Base-by-base conservation (phyloP, 2,797 vertebrate genomes). In the Adelosebastes latens region DNA sequence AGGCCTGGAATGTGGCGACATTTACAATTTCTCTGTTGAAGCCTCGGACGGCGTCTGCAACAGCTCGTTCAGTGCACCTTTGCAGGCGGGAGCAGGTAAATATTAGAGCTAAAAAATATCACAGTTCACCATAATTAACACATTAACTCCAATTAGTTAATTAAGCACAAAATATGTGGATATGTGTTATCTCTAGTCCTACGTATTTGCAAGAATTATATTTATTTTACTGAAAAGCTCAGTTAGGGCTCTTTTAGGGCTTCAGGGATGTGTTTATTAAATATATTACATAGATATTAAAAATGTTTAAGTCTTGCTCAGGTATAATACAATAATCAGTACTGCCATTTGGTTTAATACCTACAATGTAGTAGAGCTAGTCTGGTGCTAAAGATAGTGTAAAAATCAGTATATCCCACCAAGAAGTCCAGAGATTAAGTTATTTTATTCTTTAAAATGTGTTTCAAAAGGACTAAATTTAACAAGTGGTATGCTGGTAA, bases 21-120 rank as follows among this genome's bases (percentile, higher is more conserved):
- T 81, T n/a, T 96, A 96, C 86, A 95, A 94, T 79, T 96, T 96
- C 86, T 93, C 92, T 0, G 93, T 96, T 3, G 82, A 89, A 72
- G 93, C 95, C 14, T 94, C 89, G 5, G 77, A 96, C 2, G 67
- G 87, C 25, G 8, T 77, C 49, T 97, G 96, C 85, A 96, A 96
- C 88, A 95, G 95, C 83, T 94, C 95, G 0, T 58, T 79, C 1
- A 92, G 90, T 64, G 27, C 14, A 3, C 81, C 91, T 24, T 52
- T 95, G 34, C 56, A 79, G 39, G 80, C 5, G 0, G 96, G 95
- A 84, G 94, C 94, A 92, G 96, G 96, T 97, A 93, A 89, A 34
- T 24, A 46, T 39, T 29, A 24, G 1, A 68, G 6, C 4, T 22
- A 0, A 27, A 36, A 52, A 46, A 27, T 6, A 2, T 4, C 9